Conservation (phyloP, 2,797 vertebrate species). For the Centropyge bicolor region DNA sequence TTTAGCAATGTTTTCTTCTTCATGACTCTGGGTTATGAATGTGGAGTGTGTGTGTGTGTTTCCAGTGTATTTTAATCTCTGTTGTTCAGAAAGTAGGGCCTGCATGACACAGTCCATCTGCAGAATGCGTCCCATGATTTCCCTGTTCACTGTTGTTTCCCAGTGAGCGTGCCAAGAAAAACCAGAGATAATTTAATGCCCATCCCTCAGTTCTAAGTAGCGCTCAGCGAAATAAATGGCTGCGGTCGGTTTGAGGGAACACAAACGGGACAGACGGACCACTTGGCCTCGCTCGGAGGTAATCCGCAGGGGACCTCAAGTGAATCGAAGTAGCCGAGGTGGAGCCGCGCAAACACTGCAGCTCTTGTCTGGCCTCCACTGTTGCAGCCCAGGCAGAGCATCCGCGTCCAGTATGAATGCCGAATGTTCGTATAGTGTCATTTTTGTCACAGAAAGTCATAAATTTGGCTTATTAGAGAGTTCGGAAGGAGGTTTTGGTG, state of each 20-base stretch:
- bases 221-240: conserved; percentile 41
- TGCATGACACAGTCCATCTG: conserved; percentile 40
- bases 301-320: conserved; percentile 35
- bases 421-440: neutral
- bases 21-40: neutral
- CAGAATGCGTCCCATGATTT: conserved; percentile 43
- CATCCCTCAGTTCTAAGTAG: conserved; percentile 34
- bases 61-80: conserved; percentile 6
- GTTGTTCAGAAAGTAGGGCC: neutral
- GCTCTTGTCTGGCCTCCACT: conserved; percentile 49
- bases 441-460: neutral
- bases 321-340: conserved; percentile 31
- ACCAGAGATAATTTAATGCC: conserved; percentile 59
- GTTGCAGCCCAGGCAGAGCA: conserved; percentile 16
- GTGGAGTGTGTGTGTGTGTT: neutral
- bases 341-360: conserved; percentile 53
- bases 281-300: conserved; percentile 51
- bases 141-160: conserved; percentile 48
- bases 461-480: neutral
- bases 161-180: conserved; percentile 64
- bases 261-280: conserved; percentile 41
- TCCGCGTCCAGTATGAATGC: neutral
- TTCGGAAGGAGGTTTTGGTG: conserved; percentile 12
- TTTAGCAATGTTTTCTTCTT: neutral
- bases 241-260: conserved; percentile 49